Evolutionary conservation across 2,113 vertebrate species (phyloP), one percentile per base, ranked within the genome.

Genomic region (Bambusicola thoracicus): DNA sequence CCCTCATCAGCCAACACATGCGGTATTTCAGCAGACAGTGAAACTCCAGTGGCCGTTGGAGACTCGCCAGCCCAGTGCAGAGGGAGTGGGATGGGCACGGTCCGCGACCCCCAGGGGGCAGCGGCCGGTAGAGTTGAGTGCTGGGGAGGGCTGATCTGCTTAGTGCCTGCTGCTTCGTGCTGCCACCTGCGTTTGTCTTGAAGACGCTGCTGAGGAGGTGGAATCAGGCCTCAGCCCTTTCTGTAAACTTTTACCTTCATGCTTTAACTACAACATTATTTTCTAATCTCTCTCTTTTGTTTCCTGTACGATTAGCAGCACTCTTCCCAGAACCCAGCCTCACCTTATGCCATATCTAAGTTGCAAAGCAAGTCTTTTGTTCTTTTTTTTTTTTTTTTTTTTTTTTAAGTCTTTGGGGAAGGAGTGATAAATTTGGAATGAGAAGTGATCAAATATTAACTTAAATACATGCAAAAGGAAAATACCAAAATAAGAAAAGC

Each of bases 201-300:
- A 63, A 87, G 59, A 59, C 72, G 62, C 25, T 13, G 2, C 27
- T 32, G 72, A 22, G 17, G 91, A 69, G 58, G 48, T 38, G 44
- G 30, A 56, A 43, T 74, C 18, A 4, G 55, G 41, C 51, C 63
- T 79, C 75, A 85, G 55, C 34, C 76, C 59, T 85, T 56, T 81
- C 79, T 88, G 72, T 88, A 78, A 94, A 73, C 68, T 90, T 96
- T 93, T 68, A 79, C 75, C 63, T 95, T 88, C 58, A 25, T 40
- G 34, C n/a, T 86, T 83, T 84, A 43, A 38, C 36, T 70, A 17
- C 89, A 81, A 46, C 13, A 19, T 90, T 75, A 25, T 81, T 94
- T 74, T 75, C 61, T 38, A 67, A 41, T 63, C 65, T 74, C 5
- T 49, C 7, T 49, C 18, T 61, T 80, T 75, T 85, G 61, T 91